A percentile compares a stretch with the other conserved stretches of the same genome.
Evolutionary conservation across 2,797 vertebrate genomes (phyloP).

Genomic region (Hybognathus amarus): DNA sequence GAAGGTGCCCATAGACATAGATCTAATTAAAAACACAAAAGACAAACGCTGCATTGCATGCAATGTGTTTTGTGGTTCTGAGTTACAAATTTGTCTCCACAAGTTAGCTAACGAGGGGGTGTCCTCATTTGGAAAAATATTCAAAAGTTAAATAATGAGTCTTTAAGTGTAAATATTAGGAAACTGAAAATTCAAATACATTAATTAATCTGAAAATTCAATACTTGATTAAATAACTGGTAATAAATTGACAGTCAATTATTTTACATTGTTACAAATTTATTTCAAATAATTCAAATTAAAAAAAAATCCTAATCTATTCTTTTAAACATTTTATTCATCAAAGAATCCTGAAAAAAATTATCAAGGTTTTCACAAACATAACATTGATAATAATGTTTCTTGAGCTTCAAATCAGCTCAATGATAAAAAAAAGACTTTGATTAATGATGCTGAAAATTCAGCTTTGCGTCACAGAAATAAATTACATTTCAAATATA

Average conservation of each 20-base stretch:
- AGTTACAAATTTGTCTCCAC: background rate
- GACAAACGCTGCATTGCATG: slow-evolving; percentile 28
- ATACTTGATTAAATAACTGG: background rate
- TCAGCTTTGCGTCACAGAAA: background rate
- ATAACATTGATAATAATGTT: background rate
- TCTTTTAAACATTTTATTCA: background rate
- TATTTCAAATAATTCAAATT: background rate
- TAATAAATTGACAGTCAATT: background rate
- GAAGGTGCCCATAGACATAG: slow-evolving; percentile 21
- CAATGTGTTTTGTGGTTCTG: slow-evolving; percentile 21
- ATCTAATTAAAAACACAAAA: slow-evolving; percentile 49
- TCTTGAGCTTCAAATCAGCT: background rate
- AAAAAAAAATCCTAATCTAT: background rate
- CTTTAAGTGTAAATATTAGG: no score
- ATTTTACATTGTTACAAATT: background rate
- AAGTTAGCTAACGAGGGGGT: background rate
- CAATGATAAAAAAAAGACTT: background rate
- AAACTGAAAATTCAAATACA: background rate
- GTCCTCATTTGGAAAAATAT: background rate
- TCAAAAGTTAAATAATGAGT: background rate
- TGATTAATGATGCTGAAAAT: background rate
- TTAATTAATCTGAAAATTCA: background rate
- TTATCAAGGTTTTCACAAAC: background rate
- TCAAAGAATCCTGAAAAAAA: background rate
- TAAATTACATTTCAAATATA: background rate